Evolutionary conservation across 2,113 vertebrate genomes (phyloP).

Genomic region (Spilogale gracilis): DNA sequence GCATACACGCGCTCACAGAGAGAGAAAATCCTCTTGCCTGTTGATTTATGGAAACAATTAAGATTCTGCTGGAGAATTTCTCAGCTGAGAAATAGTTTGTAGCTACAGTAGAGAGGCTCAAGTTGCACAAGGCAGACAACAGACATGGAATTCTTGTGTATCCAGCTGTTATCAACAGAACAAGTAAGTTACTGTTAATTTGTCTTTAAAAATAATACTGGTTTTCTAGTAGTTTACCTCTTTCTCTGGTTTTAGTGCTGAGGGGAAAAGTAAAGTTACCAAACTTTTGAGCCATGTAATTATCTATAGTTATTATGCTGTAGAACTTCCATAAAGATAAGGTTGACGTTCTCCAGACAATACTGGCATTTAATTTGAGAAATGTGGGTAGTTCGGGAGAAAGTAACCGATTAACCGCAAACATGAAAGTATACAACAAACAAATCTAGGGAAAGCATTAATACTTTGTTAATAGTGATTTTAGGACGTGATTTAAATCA

Average conservation of each 20-base stretch:
- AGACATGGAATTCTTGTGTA: slow-evolving; percentile 90
- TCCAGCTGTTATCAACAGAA: slow-evolving; percentile 91
- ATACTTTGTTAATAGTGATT: slow-evolving; percentile 65
- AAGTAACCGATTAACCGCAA: slow-evolving; percentile 80
- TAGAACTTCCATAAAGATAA: slow-evolving; percentile 77
- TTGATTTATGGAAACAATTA: slow-evolving; percentile 95
- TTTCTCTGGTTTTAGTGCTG: slow-evolving; percentile 77
- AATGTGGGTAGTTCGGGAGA: slow-evolving; percentile 80
- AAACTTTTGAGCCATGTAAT: slow-evolving; percentile 65
- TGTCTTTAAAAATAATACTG: slow-evolving; percentile 83
- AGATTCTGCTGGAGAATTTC: slow-evolving; percentile 91
- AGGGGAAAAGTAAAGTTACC: slow-evolving; percentile 69
- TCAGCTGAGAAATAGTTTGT: slow-evolving; percentile 91
- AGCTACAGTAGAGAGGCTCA: slow-evolving; percentile 89
- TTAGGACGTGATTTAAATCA: slow-evolving; percentile 63
- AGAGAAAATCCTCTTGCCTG: slow-evolving; percentile 89
- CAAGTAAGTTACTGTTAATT: slow-evolving; percentile 94
- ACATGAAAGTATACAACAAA: slow-evolving; percentile 72
- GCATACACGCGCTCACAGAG: slow-evolving; percentile 82
- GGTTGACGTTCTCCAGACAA: slow-evolving; percentile 75
- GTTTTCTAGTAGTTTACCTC: slow-evolving; percentile 81
- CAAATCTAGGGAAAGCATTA: slow-evolving; percentile 57
- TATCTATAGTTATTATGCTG: slow-evolving; percentile 75
- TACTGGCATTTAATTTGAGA: slow-evolving; percentile 82
- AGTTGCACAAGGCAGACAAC: slow-evolving; percentile 90